A percentile compares a stretch with the other conserved stretches of the same genome.
Evolutionary conservation across 2,888 invertebrate species (phyloP).

Genomic region (Sphecodes monilicornis): DNA sequence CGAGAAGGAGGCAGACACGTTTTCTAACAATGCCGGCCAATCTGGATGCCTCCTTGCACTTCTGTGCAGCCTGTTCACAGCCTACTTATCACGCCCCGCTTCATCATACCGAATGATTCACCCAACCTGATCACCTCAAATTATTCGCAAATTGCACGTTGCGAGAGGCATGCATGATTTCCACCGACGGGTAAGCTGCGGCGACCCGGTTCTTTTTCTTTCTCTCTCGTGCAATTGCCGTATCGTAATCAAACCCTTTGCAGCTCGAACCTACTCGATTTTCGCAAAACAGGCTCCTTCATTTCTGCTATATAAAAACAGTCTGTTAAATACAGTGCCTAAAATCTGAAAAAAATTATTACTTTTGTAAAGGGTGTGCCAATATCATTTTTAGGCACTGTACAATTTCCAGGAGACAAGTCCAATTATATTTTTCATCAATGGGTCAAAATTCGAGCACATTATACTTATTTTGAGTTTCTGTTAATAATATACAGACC

Average conservation of each 20-base stretch:
- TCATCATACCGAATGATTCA: constrained; percentile 5
- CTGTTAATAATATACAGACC: too few relatives aligned
- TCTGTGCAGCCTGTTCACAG: constrained; percentile 10
- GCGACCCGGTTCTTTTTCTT: background rate
- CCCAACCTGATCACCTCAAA: constrained; percentile 4
- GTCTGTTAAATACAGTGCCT: too few relatives aligned
- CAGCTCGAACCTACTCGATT: too few relatives aligned
- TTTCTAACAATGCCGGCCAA: background rate
- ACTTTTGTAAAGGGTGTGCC: too few relatives aligned
- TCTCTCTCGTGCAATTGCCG: background rate
- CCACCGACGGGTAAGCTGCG: background rate
- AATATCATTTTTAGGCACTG: too few relatives aligned
- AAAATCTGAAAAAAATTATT: too few relatives aligned
- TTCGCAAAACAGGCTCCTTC: too few relatives aligned
- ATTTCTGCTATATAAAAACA: too few relatives aligned
- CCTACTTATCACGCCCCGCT: constrained; percentile 27
- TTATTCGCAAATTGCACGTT: constrained; percentile 1
- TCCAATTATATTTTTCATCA: too few relatives aligned
- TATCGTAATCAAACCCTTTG: background rate
- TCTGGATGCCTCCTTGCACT: constrained; percentile 1
- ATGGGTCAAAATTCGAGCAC: too few relatives aligned
- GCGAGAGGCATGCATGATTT: constrained; percentile 1
- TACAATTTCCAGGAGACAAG: too few relatives aligned
- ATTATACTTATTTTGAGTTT: too few relatives aligned
- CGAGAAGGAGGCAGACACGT: constrained; percentile 19